Evolutionary conservation across 1,140 invertebrate genomes (phyloP), one percentile per base, ranked within the genome.

Genomic region (Teleopsis dalmanni): DNA sequence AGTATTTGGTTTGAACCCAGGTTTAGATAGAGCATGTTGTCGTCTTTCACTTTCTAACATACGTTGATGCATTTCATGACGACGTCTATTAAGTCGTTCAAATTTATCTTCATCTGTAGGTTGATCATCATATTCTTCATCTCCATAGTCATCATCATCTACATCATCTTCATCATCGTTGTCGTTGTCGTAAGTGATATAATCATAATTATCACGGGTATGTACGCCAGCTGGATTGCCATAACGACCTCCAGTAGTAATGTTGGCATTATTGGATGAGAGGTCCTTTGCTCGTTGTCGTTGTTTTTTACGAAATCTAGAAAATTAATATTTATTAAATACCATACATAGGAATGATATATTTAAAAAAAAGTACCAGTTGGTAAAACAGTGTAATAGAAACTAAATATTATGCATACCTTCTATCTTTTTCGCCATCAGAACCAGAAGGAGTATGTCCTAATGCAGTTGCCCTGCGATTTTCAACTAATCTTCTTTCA

Each of bases 401-500:
- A n/a, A n/a, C n/a, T n/a, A n/a, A n/a, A n/a, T n/a, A n/a, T n/a
- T n/a, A n/a, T 4, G 50, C 34, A n/a, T 42, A 70, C 65, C 68
- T 58, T 52, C 65, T 35, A 51, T 71, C 68, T 50, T 70, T 70
- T 50, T 71, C 69, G 13, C 61, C 65, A 59, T 71, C 66, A 1
- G 65, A 64, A 49, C 52, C 58, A 49, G 51, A 75, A 19, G 69
- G 73, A 41, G 70, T 73, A 51, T 62, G 65, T 37, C 52, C 57
- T 41, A 62, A 48, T 3, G 47, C 65, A 10, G 53, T 55, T 21
- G 55, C 69, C 18, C 59, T 53, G 27, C 74, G 69, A 44, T 69
- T 72, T 51, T 76, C 74, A 3, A 72, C 73, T 25, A 73, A 61
- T 35, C 74, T 72, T 13, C 74, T 57, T 51, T 77, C 75, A 37